A percentile compares a stretch with the other conserved stretches of the same genome.
These are phyloP conservation scores for Caenorhabditis wallacei DNA, from an alignment of 2,888 invertebrate genomes.

Conservation along the genomic window DNA sequence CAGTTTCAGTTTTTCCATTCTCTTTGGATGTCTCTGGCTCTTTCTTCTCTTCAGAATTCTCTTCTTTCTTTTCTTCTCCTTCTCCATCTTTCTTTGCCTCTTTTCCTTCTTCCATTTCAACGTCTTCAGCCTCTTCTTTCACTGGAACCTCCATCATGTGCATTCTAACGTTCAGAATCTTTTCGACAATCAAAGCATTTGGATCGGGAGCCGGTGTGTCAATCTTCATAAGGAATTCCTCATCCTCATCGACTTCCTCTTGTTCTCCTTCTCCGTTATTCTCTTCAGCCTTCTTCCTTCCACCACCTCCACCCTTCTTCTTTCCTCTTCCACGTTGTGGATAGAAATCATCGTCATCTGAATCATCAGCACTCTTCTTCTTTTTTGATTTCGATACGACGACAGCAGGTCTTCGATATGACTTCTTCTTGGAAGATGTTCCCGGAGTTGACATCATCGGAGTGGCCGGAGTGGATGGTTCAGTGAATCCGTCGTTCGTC, in stretches of 20 bases:
- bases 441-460: conserved; percentile 28
- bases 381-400: conserved; percentile 52
- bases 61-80: conserved; percentile 82
- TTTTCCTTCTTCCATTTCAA: conserved; percentile 77
- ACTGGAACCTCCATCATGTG: conserved; percentile 28
- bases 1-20: conserved; percentile 82
- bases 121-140: conserved; percentile 78
- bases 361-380: conserved; percentile 67
- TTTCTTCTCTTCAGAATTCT: conserved; percentile 83
- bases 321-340: conserved; percentile 46
- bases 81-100: conserved; percentile 81
- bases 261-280: conserved; percentile 9
- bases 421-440: conserved; percentile 40
- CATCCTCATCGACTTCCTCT: conserved; percentile 57
- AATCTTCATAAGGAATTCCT: conserved; percentile 50
- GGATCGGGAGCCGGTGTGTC: conserved; percentile 48
- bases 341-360: conserved; percentile 68
- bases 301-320: conserved; percentile 40
- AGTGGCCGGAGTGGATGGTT: conserved; percentile 68
- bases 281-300: conserved; percentile 18
- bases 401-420: conserved; percentile 42
- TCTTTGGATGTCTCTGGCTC: conserved; percentile 82
- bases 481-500: conserved; percentile 67
- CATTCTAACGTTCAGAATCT: conserved; percentile 65
- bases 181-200: conserved; percentile 61